These are phyloP conservation scores for Mastigias papua DNA, from an alignment of 30 jellyfish, hydroid and myxozoan genomes.

Conservation along the genomic window DNA sequence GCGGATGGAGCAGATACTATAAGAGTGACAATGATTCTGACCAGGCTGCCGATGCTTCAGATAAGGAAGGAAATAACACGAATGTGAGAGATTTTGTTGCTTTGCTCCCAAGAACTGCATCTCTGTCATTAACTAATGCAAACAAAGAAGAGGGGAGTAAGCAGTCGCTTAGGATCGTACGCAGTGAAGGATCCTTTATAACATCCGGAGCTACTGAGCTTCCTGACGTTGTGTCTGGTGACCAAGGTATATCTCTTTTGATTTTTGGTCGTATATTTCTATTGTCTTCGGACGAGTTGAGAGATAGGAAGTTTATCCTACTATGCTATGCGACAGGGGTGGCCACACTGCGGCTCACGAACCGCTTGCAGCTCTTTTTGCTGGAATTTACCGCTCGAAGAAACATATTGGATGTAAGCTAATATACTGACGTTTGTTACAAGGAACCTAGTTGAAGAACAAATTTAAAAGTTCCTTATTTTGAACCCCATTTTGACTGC, in stretches of 20 bases:
- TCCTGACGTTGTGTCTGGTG: conserved; percentile 57
- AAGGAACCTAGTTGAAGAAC: too few relatives aligned
- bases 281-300: too few relatives aligned
- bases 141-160: conserved; percentile 31
- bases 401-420: too few relatives aligned
- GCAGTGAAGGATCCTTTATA: conserved; percentile 22
- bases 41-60: conserved; percentile 30
- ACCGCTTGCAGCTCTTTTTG: too few relatives aligned
- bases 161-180: conserved; percentile 8
- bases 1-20: conserved; percentile 87
- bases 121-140: conserved; percentile 52
- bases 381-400: too few relatives aligned
- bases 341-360: too few relatives aligned
- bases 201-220: conserved; percentile 3
- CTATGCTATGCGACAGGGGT: too few relatives aligned
- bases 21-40: conserved; percentile 50
- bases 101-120: conserved; percentile 72
- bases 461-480: too few relatives aligned
- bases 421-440: too few relatives aligned
- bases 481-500: too few relatives aligned
- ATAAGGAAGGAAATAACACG: conserved; percentile 23
- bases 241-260: conserved; percentile 2
- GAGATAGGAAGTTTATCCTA: too few relatives aligned
- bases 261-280: too few relatives aligned
- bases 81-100: conserved; percentile 50